Conservation (phyloP, 2,797 vertebrate genomes). For the Falco novaeseelandiae region DNA sequence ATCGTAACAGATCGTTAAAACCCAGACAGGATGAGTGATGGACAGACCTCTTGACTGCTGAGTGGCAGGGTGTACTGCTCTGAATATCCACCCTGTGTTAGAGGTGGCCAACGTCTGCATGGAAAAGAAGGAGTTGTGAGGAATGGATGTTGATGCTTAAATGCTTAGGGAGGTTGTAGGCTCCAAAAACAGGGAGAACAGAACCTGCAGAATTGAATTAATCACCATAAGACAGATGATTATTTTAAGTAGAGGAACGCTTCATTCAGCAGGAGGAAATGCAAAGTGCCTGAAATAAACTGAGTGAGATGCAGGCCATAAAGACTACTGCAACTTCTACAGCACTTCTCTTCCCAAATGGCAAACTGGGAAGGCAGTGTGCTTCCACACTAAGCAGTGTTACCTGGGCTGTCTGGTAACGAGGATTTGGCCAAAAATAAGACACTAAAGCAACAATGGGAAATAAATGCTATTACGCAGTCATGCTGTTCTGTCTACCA, state of each 20-base stretch:
- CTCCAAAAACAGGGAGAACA: not conserved
- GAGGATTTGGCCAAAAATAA: not conserved
- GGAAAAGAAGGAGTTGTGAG: not conserved
- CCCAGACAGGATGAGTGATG: accelerated
- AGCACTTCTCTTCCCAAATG: not conserved
- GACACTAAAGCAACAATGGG: not conserved
- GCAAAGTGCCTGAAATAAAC: not conserved
- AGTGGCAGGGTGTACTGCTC: not conserved
- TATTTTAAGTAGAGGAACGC: not conserved
- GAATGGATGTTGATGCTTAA: not conserved
- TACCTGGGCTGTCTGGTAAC: not conserved
- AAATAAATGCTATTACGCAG: not conserved
- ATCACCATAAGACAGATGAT: not conserved
- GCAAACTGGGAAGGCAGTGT: not conserved
- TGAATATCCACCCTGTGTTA: not conserved
- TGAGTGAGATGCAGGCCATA: not conserved
- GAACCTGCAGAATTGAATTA: not conserved
- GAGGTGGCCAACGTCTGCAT: not conserved
- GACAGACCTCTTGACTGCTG: not conserved
- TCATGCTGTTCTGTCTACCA: not conserved
- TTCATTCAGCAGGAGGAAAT: not conserved
- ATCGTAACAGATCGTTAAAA: not conserved
- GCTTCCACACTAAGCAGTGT: not conserved
- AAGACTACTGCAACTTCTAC: not conserved
- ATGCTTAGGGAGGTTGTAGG: not conserved